Percentiles rank a stretch among this genome's conserved stretches.
These are phyloP conservation scores for Neuroscelio doddi DNA, from an alignment of 2,888 invertebrate species.

Conservation along the genomic window DNA sequence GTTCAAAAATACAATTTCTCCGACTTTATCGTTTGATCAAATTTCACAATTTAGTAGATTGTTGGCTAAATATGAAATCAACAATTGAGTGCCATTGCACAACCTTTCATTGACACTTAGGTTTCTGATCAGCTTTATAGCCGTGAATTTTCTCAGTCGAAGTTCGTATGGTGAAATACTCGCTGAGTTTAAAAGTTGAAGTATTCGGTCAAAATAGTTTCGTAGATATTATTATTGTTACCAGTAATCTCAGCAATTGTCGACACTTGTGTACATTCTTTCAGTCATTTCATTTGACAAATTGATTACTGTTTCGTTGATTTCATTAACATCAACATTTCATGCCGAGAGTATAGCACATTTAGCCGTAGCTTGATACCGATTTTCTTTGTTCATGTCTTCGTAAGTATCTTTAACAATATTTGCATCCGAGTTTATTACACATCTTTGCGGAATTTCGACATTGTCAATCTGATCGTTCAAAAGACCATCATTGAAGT, in stretches of 20 bases:
- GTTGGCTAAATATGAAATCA: too few species aligned
- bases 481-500: constrained; percentile 28
- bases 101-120: constrained; percentile 14
- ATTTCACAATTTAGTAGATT: too few species aligned
- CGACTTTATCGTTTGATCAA: constrained; percentile 19
- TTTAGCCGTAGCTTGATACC: neutral
- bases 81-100: constrained; percentile 22
- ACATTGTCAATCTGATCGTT: constrained; percentile 24
- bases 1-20: constrained; percentile 26
- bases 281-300: constrained; percentile 12
- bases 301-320: constrained; percentile 35
- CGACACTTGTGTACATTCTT: constrained; percentile 21
- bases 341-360: constrained; percentile 14
- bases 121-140: constrained; percentile 17
- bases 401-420: constrained; percentile 39
- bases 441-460: constrained; percentile 22
- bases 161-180: constrained; percentile 20
- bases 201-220: constrained; percentile 23
- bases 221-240: constrained; percentile 12
- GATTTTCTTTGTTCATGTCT: constrained; percentile 10
- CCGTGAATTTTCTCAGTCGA: constrained; percentile 8
- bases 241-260: constrained; percentile 14
- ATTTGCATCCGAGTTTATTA: constrained; percentile 24
- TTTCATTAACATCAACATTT: constrained; percentile 48
- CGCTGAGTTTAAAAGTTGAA: constrained; percentile 15